Base-by-base conservation (phyloP, 2,113 vertebrate species). In the Sylvilagus bachmani region DNA sequence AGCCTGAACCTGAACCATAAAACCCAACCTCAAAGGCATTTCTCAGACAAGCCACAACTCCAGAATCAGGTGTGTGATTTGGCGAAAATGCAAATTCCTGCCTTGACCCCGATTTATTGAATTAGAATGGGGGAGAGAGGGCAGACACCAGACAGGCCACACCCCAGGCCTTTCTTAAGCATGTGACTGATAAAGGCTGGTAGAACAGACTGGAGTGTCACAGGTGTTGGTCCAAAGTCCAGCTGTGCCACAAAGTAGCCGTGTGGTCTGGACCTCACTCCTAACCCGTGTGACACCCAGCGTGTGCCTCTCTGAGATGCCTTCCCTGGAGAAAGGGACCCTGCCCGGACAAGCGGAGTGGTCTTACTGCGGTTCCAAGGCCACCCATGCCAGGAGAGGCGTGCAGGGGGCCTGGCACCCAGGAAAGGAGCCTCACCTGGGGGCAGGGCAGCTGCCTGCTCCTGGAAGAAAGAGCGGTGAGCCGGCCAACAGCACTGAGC, bases 201-300 rank as follows among this genome's bases (percentile, higher is more conserved):
- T 67, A 33, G 27, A 13, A 21, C 2, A 0, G 31, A 29, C n/a
- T 31, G 1, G 8, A 88, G 91, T 44, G 27, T 81, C 55, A 0
- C 24, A 25, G 96, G 49, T 78, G 13, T 51, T 53, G 79, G 69
- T 93, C 55, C 55, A 5, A 92, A 92, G 80, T 92, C 29, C 89
- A 55, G 81, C 49, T 85, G 73, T 61, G 90, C 64, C 75, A 1
- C 29, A 6, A 74, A 27, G 6, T 9, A 55, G 3, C 73, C 10
- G 21, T 9, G 3, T 16, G 36, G 31, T 38, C 31, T 75, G 66
- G 36, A 83, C 36, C 0, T 5, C 14, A 73, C 83, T 25, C 58
- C 38, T 67, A 53, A 69, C 77, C n/a, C 49, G 38, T 1, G 7
- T 25, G 19, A 69, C 21, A 36, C 21, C 53, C 82, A 21, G n/a